These are phyloP conservation scores for Doryteuthis pealeii DNA, from an alignment of 1,140 invertebrate species.

Conservation along the genomic window DNA sequence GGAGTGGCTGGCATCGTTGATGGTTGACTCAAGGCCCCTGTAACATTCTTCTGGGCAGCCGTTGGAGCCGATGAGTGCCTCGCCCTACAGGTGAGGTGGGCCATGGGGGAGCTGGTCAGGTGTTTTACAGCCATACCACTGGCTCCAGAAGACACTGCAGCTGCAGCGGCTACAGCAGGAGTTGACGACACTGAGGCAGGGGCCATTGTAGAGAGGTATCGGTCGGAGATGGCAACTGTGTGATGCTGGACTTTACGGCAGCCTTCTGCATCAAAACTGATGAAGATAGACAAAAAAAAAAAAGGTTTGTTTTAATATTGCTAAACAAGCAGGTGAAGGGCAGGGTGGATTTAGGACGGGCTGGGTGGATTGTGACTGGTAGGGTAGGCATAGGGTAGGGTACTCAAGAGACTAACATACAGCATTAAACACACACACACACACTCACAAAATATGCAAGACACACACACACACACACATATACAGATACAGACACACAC, in stretches of 20 bases:
- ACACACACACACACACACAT: no score
- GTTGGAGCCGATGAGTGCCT: slow-evolving; percentile 48
- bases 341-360: no score
- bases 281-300: not conserved
- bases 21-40: slow-evolving; percentile 28
- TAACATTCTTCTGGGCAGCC: slow-evolving; percentile 37
- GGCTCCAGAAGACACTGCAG: slow-evolving; percentile 8
- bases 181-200: not conserved
- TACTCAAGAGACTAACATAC: no score
- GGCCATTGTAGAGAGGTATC: slow-evolving; percentile 16
- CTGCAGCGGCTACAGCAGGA: slow-evolving; percentile 12
- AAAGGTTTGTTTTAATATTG: no score
- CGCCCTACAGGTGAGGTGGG: slow-evolving; percentile 24
- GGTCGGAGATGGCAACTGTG: slow-evolving; percentile 18
- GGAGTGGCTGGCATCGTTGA: slow-evolving; percentile 50
- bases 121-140: not conserved
- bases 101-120: not conserved
- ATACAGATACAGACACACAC: no score
- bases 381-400: no score
- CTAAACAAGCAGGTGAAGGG: no score
- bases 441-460: no score
- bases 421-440: no score
- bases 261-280: slow-evolving; percentile 3
- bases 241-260: slow-evolving; percentile 11
- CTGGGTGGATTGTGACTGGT: no score